Evolutionary conservation across 2,113 vertebrate species (phyloP).

Genomic region (Trochalopteron elliotii): DNA sequence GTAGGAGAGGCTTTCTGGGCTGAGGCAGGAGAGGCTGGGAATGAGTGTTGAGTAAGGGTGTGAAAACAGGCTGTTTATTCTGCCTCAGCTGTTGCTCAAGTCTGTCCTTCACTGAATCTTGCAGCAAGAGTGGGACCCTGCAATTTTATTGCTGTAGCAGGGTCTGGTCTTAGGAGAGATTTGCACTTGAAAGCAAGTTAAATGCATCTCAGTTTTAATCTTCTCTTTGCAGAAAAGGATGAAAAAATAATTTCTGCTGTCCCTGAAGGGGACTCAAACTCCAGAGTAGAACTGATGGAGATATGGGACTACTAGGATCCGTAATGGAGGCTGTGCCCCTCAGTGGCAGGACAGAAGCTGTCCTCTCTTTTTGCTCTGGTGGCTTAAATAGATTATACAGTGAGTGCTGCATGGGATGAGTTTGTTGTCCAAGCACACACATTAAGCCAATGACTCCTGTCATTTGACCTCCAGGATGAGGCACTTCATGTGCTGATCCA

Average conservation of each 20-base stretch:
- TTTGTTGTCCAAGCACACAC: background rate
- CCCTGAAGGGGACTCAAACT: background rate
- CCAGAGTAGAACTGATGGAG: background rate
- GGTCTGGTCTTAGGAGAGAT: background rate
- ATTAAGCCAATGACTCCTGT: background rate
- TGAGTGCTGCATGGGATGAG: background rate
- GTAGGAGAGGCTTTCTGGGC: background rate
- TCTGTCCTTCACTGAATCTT: background rate
- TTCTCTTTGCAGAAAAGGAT: background rate
- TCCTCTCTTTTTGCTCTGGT: background rate
- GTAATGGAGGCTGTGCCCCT: background rate
- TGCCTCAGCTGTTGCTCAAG: background rate
- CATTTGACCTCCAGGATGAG: background rate
- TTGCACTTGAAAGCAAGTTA: background rate
- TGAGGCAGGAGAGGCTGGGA: background rate
- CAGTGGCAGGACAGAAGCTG: background rate
- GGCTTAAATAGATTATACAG: background rate
- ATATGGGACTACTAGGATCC: background rate
- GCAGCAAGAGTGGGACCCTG: background rate
- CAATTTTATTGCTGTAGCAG: background rate
- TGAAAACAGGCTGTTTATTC: background rate
- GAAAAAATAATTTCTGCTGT: background rate
- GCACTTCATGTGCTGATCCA: background rate
- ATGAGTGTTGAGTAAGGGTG: background rate
- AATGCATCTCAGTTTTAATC: background rate